Evolutionary conservation across 2,888 invertebrate genomes (phyloP), one percentile per base, ranked within the genome.

Genomic region (Mongoloraphidia duomilia): DNA sequence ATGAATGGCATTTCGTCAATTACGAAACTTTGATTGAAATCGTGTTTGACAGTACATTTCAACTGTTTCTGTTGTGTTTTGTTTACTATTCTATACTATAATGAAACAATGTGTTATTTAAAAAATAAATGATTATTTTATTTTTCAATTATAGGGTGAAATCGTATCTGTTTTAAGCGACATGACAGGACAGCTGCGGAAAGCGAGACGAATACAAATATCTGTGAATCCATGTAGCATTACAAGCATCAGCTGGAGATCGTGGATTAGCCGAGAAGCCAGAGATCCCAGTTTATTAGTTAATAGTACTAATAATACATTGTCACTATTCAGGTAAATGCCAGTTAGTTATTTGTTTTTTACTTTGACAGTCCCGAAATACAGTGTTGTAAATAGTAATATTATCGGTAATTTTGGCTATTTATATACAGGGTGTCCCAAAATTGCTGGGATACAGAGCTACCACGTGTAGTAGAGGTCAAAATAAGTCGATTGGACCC

Each of bases 241-340:
- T 49, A 80, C 84, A 4, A 80, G 83, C 66, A 74, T 90, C 50
- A 80, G 82, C 55, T 85, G 84, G 71, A 74, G 85, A 60, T 80
- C 85, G 9, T 89, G 88, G 88, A 79, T 87, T 49, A 88, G 84
- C 59, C 68, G 87, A 4, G 86, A 88, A 64, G 66, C 65, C 8
- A 55, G 65, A 45, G 61, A 67, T 59, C 87, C 88, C 37, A 80
- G 82, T 43, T 68, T 91, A 49, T 73, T 91, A 14, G 83, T 84
- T 53, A 89, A 85, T 69, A 80, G 81, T 58, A 80, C 84, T 8
- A 77, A 83, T 58, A 83, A 88, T 71, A 75, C 80, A 34, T 74
- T 90, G 10, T 78, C 80, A 52, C 66, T 90, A 33, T 88, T 65
- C 51, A 61, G 62, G 65, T 65, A 56, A 46, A 17, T 47, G 26